Percentiles rank a stretch among this genome's conserved stretches.
These are phyloP conservation scores for Morpho deidamia DNA, from an alignment of 2,888 invertebrate species.

Conservation along the genomic window DNA sequence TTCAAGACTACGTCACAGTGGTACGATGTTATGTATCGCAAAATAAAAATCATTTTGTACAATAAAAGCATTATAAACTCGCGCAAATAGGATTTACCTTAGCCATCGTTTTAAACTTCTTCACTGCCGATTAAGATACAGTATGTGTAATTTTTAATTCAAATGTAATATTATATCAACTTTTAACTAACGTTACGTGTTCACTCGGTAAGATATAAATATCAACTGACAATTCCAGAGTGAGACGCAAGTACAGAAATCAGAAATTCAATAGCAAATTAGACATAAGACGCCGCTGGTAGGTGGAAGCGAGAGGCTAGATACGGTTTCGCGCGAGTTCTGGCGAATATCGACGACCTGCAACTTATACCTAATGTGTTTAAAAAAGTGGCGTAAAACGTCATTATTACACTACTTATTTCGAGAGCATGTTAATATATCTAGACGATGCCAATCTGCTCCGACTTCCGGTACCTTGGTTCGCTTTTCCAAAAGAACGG, in stretches of 20 bases:
- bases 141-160: slow-evolving; percentile 37
- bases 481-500: too few species aligned
- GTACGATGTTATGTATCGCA: slow-evolving; percentile 34
- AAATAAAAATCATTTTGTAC: background rate
- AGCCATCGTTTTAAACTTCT: slow-evolving; percentile 45
- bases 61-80: background rate
- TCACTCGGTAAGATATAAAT: slow-evolving; percentile 54
- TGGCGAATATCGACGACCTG: slow-evolving; percentile 31
- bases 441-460: too few species aligned
- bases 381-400: slow-evolving; percentile 7
- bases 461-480: too few species aligned
- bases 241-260: slow-evolving; percentile 47
- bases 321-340: slow-evolving; percentile 31
- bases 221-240: slow-evolving; percentile 50
- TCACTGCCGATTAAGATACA: slow-evolving; percentile 6
- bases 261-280: slow-evolving; percentile 64
- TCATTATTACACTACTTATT: slow-evolving; percentile 23
- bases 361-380: slow-evolving; percentile 35
- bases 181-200: slow-evolving; percentile 39
- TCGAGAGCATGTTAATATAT: background rate
- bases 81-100: slow-evolving; percentile 50
- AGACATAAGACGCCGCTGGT: slow-evolving; percentile 27
- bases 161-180: slow-evolving; percentile 51
- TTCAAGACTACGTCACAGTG: slow-evolving; percentile 47
- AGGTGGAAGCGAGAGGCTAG: slow-evolving; percentile 38